Evolutionary conservation across 1,140 invertebrate genomes (phyloP).

Genomic region (Camponotus vicinus): DNA sequence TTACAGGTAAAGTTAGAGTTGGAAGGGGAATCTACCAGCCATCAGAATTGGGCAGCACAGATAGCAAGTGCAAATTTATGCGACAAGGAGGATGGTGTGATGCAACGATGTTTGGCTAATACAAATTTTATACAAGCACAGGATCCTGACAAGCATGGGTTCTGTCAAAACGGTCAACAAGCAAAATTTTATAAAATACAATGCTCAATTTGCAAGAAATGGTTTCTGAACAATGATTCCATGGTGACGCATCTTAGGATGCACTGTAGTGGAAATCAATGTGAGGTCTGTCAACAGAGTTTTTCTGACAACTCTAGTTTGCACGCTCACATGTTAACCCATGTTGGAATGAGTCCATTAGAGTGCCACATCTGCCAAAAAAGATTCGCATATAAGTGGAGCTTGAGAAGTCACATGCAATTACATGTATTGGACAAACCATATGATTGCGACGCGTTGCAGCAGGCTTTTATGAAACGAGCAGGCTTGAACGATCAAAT

Average conservation of each 20-base stretch:
- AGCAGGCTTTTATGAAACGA: constrained; percentile 76
- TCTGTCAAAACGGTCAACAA: constrained; percentile 75
- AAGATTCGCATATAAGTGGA: constrained; percentile 86
- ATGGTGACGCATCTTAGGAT: constrained; percentile 83
- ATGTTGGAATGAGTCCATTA: constrained; percentile 86
- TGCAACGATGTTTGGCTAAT: constrained; percentile 76
- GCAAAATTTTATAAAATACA: constrained; percentile 85
- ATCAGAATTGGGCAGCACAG: constrained; percentile 82
- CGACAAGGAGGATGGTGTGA: constrained; percentile 79
- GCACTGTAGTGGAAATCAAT: constrained; percentile 81
- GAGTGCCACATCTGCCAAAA: constrained; percentile 87
- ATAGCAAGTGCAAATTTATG: constrained; percentile 78
- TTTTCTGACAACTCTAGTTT: constrained; percentile 84
- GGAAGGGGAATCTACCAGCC: constrained; percentile 80
- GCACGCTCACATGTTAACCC: constrained; percentile 85
- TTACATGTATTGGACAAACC: constrained; percentile 88
- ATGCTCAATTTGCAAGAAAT: constrained; percentile 84
- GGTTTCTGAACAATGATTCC: constrained; percentile 85
- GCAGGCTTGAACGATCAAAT: constrained; percentile 71
- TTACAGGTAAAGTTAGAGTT: constrained; percentile 83
- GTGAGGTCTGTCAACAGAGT: constrained; percentile 86
- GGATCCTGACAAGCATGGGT: constrained; percentile 72
- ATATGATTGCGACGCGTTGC: constrained; percentile 88
- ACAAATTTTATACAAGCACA: constrained; percentile 74
- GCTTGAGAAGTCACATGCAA: constrained; percentile 90